A percentile compares a stretch with the other conserved stretches of the same genome.
Evolutionary conservation across 1,140 invertebrate species (phyloP).

Genomic region (Atopsyche davidsoni): DNA sequence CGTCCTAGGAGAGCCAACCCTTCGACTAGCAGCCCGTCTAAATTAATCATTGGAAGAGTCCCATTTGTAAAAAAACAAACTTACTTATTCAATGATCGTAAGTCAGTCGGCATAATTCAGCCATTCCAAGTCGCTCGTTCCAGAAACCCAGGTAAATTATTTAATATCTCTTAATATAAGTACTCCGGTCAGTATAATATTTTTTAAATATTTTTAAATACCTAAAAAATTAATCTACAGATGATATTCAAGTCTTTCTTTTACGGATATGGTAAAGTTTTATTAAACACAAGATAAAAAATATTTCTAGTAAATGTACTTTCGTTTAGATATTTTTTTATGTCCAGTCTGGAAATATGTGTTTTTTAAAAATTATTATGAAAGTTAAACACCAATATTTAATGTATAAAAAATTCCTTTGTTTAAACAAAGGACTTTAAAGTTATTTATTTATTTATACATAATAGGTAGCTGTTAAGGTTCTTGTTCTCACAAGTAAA

Average conservation of each 20-base stretch:
- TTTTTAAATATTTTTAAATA: not conserved
- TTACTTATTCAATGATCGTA: constrained; percentile 12
- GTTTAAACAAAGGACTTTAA: too few species aligned
- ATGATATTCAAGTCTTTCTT: not conserved
- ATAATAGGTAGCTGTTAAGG: too few species aligned
- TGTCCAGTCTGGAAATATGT: too few species aligned
- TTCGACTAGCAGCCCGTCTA: not conserved
- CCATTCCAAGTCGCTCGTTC: not conserved
- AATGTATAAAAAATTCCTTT: too few species aligned
- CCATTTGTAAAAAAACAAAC: constrained; percentile 15
- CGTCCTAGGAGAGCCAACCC: not conserved
- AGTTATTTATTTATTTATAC: too few species aligned
- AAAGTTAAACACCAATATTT: too few species aligned
- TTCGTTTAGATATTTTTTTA: too few species aligned
- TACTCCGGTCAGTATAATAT: not conserved
- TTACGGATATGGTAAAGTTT: too few species aligned
- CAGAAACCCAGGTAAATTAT: not conserved
- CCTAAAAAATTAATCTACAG: not conserved
- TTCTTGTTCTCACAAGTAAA: too few species aligned
- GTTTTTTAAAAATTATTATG: too few species aligned
- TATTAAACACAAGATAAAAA: too few species aligned
- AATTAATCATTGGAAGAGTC: constrained; percentile 4
- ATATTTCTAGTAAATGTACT: too few species aligned
- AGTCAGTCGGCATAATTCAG: constrained; percentile 17
- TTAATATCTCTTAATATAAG: not conserved